These are phyloP conservation scores for Drosophila gaucha DNA, from an alignment of 2,888 invertebrate species.

Conservation along the genomic window DNA sequence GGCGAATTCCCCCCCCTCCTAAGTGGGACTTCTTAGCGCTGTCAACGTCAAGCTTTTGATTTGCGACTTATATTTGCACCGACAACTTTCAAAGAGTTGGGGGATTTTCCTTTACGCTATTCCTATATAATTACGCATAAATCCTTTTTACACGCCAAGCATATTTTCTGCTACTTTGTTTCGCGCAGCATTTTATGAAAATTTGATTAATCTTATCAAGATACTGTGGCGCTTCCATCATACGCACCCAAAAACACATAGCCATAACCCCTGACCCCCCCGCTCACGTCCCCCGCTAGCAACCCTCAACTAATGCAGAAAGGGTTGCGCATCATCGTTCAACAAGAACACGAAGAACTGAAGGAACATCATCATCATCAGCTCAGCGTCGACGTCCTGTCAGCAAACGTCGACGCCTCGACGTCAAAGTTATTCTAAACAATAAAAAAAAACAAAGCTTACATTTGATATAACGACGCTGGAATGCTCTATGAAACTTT, in stretches of 20 bases:
- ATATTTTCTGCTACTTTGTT: slow-evolving; percentile 76
- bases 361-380: slow-evolving; percentile 34
- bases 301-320: slow-evolving; percentile 11
- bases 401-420: slow-evolving; percentile 43
- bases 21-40: slow-evolving; percentile 45
- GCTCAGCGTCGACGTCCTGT: slow-evolving; percentile 54
- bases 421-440: slow-evolving; percentile 54
- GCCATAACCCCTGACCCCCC: not conserved
- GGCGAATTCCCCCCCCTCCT: not conserved
- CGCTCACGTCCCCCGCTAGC: not conserved
- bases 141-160: slow-evolving; percentile 80
- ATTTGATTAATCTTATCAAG: slow-evolving; percentile 85
- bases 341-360: slow-evolving; percentile 8
- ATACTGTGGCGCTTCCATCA: slow-evolving; percentile 58
- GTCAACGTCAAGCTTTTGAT: slow-evolving; percentile 66
- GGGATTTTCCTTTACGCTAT: slow-evolving; percentile 62
- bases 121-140: slow-evolving; percentile 81
- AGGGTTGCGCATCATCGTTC: slow-evolving; percentile 59
- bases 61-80: slow-evolving; percentile 50
- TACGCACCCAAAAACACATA: slow-evolving; percentile 50
- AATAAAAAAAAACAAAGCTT: slow-evolving; percentile 16
- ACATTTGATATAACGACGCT: slow-evolving; percentile 4
- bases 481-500: slow-evolving; percentile 15
- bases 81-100: slow-evolving; percentile 25
- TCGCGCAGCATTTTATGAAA: slow-evolving; percentile 81